Conservation (phyloP, 2,113 vertebrate species). For the Salminus brasiliensis region DNA sequence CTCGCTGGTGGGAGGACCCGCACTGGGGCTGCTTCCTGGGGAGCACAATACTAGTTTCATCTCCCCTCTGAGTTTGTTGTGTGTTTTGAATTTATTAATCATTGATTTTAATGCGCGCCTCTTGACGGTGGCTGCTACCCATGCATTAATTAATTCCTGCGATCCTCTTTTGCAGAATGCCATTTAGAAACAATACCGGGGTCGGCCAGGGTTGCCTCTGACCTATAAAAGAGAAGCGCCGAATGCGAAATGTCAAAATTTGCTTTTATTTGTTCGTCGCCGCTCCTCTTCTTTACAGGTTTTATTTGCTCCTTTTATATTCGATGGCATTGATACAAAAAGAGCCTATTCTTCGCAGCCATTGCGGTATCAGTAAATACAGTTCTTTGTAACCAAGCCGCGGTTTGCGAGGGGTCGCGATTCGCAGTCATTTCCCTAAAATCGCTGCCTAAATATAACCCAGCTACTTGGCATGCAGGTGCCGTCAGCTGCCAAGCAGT, state of each 20-base stretch:
- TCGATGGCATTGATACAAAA: slow-evolving; percentile 70
- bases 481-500: slow-evolving; percentile 62
- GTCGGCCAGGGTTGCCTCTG: slow-evolving; percentile 78
- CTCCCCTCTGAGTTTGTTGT: slow-evolving; percentile 85
- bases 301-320: slow-evolving; percentile 70
- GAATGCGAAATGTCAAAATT: slow-evolving; percentile 80
- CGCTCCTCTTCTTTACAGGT: slow-evolving; percentile 58
- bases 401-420: slow-evolving; percentile 67
- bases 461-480: slow-evolving; percentile 76
- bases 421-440: slow-evolving; percentile 73
- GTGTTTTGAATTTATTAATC: slow-evolving; percentile 88
- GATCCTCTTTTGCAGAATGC: slow-evolving; percentile 75
- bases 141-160: slow-evolving; percentile 80
- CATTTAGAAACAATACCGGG: slow-evolving; percentile 81
- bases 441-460: slow-evolving; percentile 64
- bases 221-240: slow-evolving; percentile 79
- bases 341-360: slow-evolving; percentile 65
- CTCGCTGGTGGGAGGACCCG: slow-evolving; percentile 77
- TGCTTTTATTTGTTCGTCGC: slow-evolving; percentile 79
- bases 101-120: slow-evolving; percentile 83
- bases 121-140: slow-evolving; percentile 81
- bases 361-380: slow-evolving; percentile 76
- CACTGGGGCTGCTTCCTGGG: slow-evolving; percentile 78
- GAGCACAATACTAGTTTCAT: slow-evolving; percentile 80
- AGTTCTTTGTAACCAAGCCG: slow-evolving; percentile 73